Base-by-base conservation (phyloP, 2,888 invertebrate species). In the Meiosimyza platycephala region DNA sequence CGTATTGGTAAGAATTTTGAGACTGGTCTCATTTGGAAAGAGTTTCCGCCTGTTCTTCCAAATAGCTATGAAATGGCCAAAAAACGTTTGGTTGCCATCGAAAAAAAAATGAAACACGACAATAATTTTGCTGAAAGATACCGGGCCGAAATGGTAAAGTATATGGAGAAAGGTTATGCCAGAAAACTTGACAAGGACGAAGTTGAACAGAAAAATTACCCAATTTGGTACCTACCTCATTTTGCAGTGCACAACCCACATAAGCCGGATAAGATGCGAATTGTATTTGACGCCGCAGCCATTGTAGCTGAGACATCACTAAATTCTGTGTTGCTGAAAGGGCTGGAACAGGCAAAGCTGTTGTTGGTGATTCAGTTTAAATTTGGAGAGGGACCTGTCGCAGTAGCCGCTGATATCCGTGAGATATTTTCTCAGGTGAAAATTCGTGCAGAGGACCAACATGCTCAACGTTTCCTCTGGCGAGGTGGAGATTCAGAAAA, bases 271-370 rank as follows among this genome's bases (percentile, higher is more conserved):
- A 75, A 79, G 70, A 60, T 80, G 7, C 73, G 83, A 13, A 67
- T 83, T 1, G 83, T 83, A 1, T 82, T 77, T 62, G 83, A 84
- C 72, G 83, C 84, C 12, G 83, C 82, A 6, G 83, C 82, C 0
- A 75, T 70, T 4, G 74, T 71, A 6, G 33, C 77, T 4, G 80
- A 80, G 6, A 57, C 75, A 5, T 78, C 76, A 15, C 70, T 84
- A 6, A 83, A 84, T 73, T 79, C 60, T 9, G 18, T 9, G 3
- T 13, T 73, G 4, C 70, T 84, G 3, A 76, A 77, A 48, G 85
- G 85, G 4, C 83, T 85, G 1, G 83, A 85, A 66, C 72, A 74
- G 55, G 69, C 68, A n/a, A 67, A 72, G 22, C 67, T 72, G 0
- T 48, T 75, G 0, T 22, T 73, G 22, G 5, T 7, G 0, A 71